phyloP scores from a whole-genome alignment of 1,140 invertebrate genomes.

The Scaptodrosophila lebanonensis region DNA sequence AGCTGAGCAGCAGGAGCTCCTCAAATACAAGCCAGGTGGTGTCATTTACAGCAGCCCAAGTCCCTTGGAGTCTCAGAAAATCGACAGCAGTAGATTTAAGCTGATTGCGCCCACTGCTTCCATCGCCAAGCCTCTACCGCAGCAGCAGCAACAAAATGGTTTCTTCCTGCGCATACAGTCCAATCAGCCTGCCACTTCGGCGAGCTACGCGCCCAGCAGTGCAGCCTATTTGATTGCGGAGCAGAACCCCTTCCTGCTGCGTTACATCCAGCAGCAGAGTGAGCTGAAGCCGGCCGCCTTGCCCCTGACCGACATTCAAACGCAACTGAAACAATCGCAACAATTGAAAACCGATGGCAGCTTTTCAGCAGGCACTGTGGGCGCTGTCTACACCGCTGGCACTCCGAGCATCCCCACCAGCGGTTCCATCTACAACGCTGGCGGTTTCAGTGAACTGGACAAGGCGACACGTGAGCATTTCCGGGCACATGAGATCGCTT shows the following conservation, averaged over 20 bases:
- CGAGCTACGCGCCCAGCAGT: slow-evolving; percentile 7
- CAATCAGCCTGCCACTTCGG: slow-evolving; percentile 17
- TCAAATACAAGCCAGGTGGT: neutral
- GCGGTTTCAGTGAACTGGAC: slow-evolving; percentile 41
- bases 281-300: slow-evolving; percentile 2
- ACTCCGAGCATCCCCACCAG: neutral
- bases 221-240: neutral
- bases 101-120: slow-evolving; percentile 10
- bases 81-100: slow-evolving; percentile 16
- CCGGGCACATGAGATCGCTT: slow-evolving; percentile 61
- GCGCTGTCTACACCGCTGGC: neutral
- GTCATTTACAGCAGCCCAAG: neutral
- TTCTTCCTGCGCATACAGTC: slow-evolving; percentile 62
- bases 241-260: slow-evolving; percentile 55
- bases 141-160: slow-evolving; percentile 61
- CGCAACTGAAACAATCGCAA: neutral
- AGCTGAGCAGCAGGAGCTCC: slow-evolving; percentile 4
- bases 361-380: neutral
- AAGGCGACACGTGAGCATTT: slow-evolving; percentile 62
- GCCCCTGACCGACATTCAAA: neutral
- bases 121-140: slow-evolving; percentile 15
- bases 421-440: slow-evolving; percentile 5
- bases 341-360: neutral
- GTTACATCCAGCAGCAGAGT: slow-evolving; percentile 30
- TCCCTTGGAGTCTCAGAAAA: neutral